Base-by-base conservation (phyloP, 2,888 invertebrate genomes). In the Agriopis leucophaearia region DNA sequence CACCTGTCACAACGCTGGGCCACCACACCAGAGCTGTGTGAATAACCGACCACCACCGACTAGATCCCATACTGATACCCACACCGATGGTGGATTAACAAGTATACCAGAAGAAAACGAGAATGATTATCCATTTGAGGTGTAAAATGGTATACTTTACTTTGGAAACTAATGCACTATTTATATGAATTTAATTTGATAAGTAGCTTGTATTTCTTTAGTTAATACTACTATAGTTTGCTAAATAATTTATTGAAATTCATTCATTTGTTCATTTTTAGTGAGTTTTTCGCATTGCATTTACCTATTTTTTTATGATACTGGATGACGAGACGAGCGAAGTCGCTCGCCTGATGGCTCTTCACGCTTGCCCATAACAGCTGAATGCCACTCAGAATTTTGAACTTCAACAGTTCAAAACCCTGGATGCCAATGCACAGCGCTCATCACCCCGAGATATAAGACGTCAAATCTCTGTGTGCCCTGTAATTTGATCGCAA, bases 71-170 rank as follows among this genome's bases (percentile, higher is more conserved):
- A 13, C 13, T 8, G n/a, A 44, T 16, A 44, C 18, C 18, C 42
- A 42, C 18, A 27, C 65, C 8, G 74, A 76, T n/a, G 73, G 62
- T 18, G 75, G 76, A 12, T 74, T 92, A 15, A 75, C 85, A 9
- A 81, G 78, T 2, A 92, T 92, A 75, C 89, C 88, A 66, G 84
- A 87, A 8, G 87, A 87, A 70, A 77, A 78, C 44, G 69, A 71
- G 62, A 85, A 86, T 56, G 87, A 87, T 50, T 91, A 91, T 72
- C 90, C 90, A 1, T 85, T 89, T 66, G 81, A 72, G 9, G 2
- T 18, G 12, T 55, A 18, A 54, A 13, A 27, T 55, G 9, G 8
- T 5, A 38, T 38, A 27, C 27, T 27, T 27, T 27, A 27, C 18
- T 27, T n/a, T 44, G 13, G 1, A 0, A 44, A 45, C n/a, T 0